phyloP scores from a whole-genome alignment of 64 coral and sea anemone genomes.

The Actinia tenebrosa region DNA sequence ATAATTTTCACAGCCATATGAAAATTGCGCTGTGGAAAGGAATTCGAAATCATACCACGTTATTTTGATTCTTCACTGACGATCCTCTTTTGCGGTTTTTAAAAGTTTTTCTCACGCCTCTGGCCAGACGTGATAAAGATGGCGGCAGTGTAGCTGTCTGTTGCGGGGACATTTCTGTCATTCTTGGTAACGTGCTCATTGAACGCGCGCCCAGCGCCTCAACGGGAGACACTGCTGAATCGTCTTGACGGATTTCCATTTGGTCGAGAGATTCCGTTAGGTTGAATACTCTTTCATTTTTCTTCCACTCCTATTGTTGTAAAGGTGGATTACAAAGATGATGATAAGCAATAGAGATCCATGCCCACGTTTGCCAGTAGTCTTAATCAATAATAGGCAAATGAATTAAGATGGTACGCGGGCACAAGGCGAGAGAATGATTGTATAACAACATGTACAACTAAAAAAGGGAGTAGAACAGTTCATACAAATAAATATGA shows the following conservation, averaged over 20 bases:
- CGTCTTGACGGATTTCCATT: conserved; percentile 38
- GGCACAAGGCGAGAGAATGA: too few relatives aligned
- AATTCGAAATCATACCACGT: not conserved
- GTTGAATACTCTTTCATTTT: conserved; percentile 46
- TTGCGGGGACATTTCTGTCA: not conserved
- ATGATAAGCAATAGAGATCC: too few relatives aligned
- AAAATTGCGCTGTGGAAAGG: too few relatives aligned
- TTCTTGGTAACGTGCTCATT: not conserved
- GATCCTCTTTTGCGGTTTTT: conserved; percentile 1
- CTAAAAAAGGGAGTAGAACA: too few relatives aligned
- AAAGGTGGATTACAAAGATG: not conserved
- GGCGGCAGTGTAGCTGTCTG: not conserved
- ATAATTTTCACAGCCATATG: too few relatives aligned
- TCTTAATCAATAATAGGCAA: too few relatives aligned
- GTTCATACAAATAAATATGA: not conserved
- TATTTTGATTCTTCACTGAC: not conserved
- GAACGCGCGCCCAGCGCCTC: not conserved
- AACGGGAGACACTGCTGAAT: not conserved
- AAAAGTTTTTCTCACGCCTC: not conserved
- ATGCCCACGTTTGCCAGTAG: too few relatives aligned
- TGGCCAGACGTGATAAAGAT: not conserved
- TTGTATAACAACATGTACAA: too few relatives aligned
- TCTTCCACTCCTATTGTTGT: conserved; percentile 56
- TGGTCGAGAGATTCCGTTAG: conserved; percentile 29
- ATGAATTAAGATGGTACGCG: too few relatives aligned